Evolutionary conservation across 2,113 vertebrate genomes (phyloP), one percentile per base, ranked within the genome.

Genomic region (Spheniscus mendiculus): DNA sequence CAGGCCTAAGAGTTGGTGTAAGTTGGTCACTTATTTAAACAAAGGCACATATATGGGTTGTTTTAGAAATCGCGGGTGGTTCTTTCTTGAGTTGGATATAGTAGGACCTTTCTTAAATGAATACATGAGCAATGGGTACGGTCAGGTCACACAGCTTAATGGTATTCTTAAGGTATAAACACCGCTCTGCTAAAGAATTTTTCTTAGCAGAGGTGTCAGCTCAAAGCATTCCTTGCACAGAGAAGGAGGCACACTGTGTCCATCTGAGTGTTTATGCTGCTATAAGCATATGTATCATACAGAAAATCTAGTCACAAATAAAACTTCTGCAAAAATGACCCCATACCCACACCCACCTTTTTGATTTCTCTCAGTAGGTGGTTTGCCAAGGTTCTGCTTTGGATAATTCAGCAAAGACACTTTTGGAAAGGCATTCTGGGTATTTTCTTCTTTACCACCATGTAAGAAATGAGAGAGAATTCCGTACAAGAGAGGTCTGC

Each of bases 401-500:
- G 97, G 42, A 76, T 88, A 92, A 32, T 88, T 97, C 49, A 95
- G 77, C 22, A 98, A 95, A n/a, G 98, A 72, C 12, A 94, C 94
- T 84, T 97, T 98, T 34, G 98, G 92, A 63, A 98, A 95, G 19
- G 96, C 27, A 65, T 95, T 98, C 47, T 93, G 98, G 66, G 76
- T 74, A 27, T 95, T 84, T 70, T 98, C 98, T 81, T 98, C 98
- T 86, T 96, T 93, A 78, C 94, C 86, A 62, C 97, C 98, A 66
- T 92, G 98, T 78, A 99, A 96, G 85, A 99, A 99, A 95, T 99
- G 98, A 90, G 98, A 98, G 92, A 99, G 79, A 93, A 99, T 98
- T 61, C 99, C 99, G 69, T 99, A 99, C 12, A 99, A 88, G 73
- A 99, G 99, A 91, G 99, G 99, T 86, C 99, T 99, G 97, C 29